Evolutionary conservation across 2,113 vertebrate genomes (phyloP), one percentile per base, ranked within the genome.

Genomic region (Dicentrarchus labrax): DNA sequence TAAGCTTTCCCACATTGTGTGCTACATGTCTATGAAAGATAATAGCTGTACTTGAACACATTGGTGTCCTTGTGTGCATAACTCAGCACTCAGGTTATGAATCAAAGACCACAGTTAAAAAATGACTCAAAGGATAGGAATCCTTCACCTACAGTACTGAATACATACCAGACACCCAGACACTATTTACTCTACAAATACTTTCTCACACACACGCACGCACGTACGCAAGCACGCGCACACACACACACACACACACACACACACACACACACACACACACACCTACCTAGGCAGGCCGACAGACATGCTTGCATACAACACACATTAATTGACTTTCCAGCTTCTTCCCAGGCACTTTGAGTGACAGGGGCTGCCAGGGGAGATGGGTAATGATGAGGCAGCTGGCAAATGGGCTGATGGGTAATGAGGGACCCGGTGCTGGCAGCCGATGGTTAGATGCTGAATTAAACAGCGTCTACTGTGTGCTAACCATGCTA

Each of bases 371-470:
- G 51, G 78, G 86, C 89, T 57, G 84, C 85, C 89, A 78, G 61
- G 92, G 93, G 92, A 93, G 86, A 93, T 82, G 91, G 88, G 89
- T 93, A 94, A 94, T 93, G 91, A 94, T 93, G 91, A 94, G 89
- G 90, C 91, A 91, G 88, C 91, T 94, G 93, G 91, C 89, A 93
- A 93, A 94, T 87, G 90, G 91, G 88, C 88, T 93, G 92, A 93
- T 91, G 92, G 89, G 94, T 93, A 94, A 94, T 93, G 91, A 94
- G 94, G 85, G 93, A 91, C 80, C 84, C 61, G 30, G 65, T 47
- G 80, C 81, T 89, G 90, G 90, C 94, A 92, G 84, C 84, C 48
- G 57, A 88, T 79, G 84, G 92, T 93, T 91, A 89, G 89, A 91
- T 68, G 84, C 67, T 80, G 86, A 93, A 92, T 90, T 90, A 91